Evolutionary conservation across 2,113 vertebrate species (phyloP).

Genomic region (Elanus axillaris): DNA sequence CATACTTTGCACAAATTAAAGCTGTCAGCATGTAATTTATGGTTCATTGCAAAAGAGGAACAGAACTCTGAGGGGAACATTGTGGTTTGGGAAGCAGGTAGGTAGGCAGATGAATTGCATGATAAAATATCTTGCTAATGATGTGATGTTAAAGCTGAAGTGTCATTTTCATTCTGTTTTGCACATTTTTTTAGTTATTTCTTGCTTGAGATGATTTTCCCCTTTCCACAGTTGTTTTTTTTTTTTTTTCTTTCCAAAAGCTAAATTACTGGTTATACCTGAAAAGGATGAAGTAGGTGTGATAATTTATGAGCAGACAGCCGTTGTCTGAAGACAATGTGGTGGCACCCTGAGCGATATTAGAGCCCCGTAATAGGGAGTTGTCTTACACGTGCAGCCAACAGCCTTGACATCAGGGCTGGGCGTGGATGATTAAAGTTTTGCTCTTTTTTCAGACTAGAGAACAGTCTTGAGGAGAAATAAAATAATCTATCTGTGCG

Average conservation of each 20-base stretch:
- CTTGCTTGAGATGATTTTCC: neutral
- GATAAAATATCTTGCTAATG: slow-evolving; percentile 54
- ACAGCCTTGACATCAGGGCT: slow-evolving; percentile 3
- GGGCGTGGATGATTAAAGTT: slow-evolving; percentile 4
- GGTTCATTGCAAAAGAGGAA: slow-evolving; percentile 67
- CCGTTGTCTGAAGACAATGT: neutral
- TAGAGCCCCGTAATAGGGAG: neutral
- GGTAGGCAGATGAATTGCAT: slow-evolving; percentile 49
- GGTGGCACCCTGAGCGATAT: neutral
- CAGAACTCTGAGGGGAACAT: slow-evolving; percentile 17
- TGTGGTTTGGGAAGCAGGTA: slow-evolving; percentile 45
- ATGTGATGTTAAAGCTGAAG: slow-evolving; percentile 31
- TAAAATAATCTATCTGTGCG: neutral
- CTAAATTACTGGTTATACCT: slow-evolving; percentile 65
- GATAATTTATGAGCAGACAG: slow-evolving; percentile 33
- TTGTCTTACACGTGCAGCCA: neutral
- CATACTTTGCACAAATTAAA: slow-evolving; percentile 80
- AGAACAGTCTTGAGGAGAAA: neutral
- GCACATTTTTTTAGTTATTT: neutral
- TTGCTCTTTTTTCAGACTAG: neutral
- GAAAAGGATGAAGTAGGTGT: slow-evolving; percentile 51
- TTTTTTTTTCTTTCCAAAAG: neutral
- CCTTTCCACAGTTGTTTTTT: neutral
- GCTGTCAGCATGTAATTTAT: slow-evolving; percentile 80
- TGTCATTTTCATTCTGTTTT: slow-evolving; percentile 31